Conservation (phyloP, 2,797 vertebrate species). For the Loriculus beryllinus region DNA sequence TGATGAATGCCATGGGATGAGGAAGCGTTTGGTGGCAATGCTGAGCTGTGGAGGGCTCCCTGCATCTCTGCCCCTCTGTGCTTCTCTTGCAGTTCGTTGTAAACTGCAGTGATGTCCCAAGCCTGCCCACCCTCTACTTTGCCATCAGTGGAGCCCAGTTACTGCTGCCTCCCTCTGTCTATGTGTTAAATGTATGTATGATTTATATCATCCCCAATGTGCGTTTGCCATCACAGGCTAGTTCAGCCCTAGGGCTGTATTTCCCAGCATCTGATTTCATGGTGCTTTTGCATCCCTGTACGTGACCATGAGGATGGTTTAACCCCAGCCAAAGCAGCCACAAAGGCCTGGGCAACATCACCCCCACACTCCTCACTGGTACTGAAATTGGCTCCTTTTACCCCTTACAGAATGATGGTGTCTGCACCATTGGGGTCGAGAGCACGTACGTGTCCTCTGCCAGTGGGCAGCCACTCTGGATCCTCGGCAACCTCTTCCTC, state of each 20-base stretch:
- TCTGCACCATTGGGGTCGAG: conserved; percentile 64
- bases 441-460: conserved; percentile 74
- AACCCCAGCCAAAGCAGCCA: background rate
- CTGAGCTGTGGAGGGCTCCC: background rate
- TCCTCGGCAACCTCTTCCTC: conserved; percentile 81
- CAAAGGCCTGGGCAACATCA: background rate
- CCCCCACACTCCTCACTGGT: fast-evolving
- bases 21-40: background rate
- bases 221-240: fast-evolving
- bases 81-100: conserved; percentile 66
- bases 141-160: conserved; percentile 68
- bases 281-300: fast-evolving
- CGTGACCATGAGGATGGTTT: background rate
- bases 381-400: background rate
- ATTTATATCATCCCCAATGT: background rate
- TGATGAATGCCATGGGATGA: background rate
- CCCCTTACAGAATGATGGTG: background rate
- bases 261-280: fast-evolving
- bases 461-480: conserved; percentile 74
- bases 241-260: background rate
- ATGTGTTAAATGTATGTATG: conserved; percentile 52
- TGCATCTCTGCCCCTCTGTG: background rate
- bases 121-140: conserved; percentile 75
- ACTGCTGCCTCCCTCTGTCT: conserved; percentile 73
- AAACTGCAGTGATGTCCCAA: conserved; percentile 61